Evolutionary conservation across 2,888 invertebrate genomes (phyloP).

Genomic region (Rambutsinella grinnellia): DNA sequence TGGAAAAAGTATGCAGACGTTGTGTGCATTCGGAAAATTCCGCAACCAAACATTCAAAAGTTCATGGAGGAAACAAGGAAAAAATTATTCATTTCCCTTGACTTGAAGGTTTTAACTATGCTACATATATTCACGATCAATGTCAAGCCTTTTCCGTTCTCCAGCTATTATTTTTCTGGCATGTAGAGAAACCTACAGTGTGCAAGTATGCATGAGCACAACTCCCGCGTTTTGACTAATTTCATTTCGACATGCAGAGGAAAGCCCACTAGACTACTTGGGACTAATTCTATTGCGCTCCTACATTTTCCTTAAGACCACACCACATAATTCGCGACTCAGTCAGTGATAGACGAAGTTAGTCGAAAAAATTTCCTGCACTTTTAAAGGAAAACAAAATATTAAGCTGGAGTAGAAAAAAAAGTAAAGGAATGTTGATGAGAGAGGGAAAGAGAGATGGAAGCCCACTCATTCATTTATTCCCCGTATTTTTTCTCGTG

Average conservation of each 20-base stretch:
- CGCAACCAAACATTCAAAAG: constrained; percentile 5
- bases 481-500: constrained; percentile 11
- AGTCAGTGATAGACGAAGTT: too few relatives aligned
- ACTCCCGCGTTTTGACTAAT: constrained; percentile 45
- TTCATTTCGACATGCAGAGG: constrained; percentile 54
- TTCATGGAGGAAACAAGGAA: constrained; percentile 20
- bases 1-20: background rate
- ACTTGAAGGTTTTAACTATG: constrained; percentile 37
- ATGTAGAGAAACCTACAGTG: background rate
- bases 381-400: too few relatives aligned
- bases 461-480: constrained; percentile 14
- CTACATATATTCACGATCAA: background rate
- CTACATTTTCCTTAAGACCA: constrained; percentile 30
- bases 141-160: background rate
- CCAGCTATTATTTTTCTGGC: background rate
- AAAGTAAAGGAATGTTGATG: background rate
- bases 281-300: constrained; percentile 44
- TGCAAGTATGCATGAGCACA: background rate
- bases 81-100: constrained; percentile 21
- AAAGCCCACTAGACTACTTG: constrained; percentile 48
- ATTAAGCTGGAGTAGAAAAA: too few relatives aligned
- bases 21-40: background rate
- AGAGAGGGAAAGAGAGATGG: constrained; percentile 10
- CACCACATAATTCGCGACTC: background rate
- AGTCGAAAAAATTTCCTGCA: too few relatives aligned